Evolutionary conservation across 2,797 vertebrate species (phyloP).

Genomic region (Arrhamphus sclerolepis): DNA sequence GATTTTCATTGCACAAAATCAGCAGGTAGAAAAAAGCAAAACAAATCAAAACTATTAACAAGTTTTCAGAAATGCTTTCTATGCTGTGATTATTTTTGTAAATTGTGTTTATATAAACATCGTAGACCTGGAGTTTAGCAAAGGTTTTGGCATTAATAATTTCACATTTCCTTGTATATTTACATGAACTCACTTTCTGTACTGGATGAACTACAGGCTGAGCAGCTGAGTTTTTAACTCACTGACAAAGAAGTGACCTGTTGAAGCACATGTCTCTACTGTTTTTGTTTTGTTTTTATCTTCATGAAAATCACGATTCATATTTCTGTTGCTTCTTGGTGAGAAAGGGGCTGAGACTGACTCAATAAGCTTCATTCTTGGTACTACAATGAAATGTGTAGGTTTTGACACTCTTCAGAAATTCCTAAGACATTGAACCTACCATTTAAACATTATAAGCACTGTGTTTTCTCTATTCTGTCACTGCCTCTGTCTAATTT

Average conservation of each 20-base stretch:
- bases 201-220: too few relatives aligned
- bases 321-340: not conserved
- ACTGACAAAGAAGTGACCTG: too few relatives aligned
- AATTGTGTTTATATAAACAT: conserved; percentile 13
- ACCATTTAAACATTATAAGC: not conserved
- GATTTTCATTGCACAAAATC: conserved; percentile 22
- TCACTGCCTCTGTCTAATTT: not conserved
- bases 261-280: too few relatives aligned
- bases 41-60: not conserved
- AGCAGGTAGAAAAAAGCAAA: not conserved
- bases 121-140: conserved; percentile 8
- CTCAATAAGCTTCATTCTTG: too few relatives aligned
- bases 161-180: too few relatives aligned
- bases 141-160: not conserved
- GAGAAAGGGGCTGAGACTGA: not conserved
- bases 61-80: conserved; percentile 4
- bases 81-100: not conserved
- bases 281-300: not conserved
- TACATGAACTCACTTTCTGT: too few relatives aligned
- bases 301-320: too few relatives aligned
- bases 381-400: not conserved
- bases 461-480: too few relatives aligned
- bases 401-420: not conserved
- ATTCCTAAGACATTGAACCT: not conserved
- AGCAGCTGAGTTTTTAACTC: too few relatives aligned